Evolutionary conservation across 1,140 invertebrate species (phyloP), one percentile per base, ranked within the genome.

Genomic region (Pseudomyrmex flavicornis): DNA sequence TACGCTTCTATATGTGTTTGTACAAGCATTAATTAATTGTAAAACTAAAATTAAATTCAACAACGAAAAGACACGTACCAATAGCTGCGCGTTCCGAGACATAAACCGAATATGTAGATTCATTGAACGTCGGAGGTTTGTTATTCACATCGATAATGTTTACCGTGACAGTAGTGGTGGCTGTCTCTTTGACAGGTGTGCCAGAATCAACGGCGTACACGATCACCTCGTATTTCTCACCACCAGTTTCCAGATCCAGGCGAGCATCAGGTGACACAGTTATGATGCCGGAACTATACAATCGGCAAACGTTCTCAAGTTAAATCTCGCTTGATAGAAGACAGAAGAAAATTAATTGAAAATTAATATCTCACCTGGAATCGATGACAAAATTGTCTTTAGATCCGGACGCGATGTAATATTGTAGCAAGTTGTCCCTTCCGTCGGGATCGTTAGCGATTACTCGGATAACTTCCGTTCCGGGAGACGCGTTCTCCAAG

Each of bases 301-400:
- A 66, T 48, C 9, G 62, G 15, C 62, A 62, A 35, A 35, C 5
- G 35, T 35, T 35, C 35, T 35, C 5, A 35, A 35, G 9, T 9
- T 1, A 10, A 63, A 26, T 63, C 15, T 65, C 44, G 15, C 35
- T 0, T 44, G 35, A 58, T 58, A 20, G 17, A 17, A 73, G n/a
- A n/a, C 26, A 52, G n/a, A 44, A 35, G 20, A 17, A 62, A 61
- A 46, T 61, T 48, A 56, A 22, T 54, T 76, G 73, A 73, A 59
- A 46, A 26, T 26, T 65, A 54, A 56, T 59, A 35, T 26, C n/a
- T 12, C 93, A 97, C 96, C 95, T 95, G 82, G 96, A 94, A 92
- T 97, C 95, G 20, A 98, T 96, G 12, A 96, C 95, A 92, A 98
- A 98, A 89, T 97, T 97, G 83, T 98, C 97, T 84, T 96, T 97